Base-by-base conservation (phyloP, 1,140 invertebrate species). In the Lordiphosa mommai region DNA sequence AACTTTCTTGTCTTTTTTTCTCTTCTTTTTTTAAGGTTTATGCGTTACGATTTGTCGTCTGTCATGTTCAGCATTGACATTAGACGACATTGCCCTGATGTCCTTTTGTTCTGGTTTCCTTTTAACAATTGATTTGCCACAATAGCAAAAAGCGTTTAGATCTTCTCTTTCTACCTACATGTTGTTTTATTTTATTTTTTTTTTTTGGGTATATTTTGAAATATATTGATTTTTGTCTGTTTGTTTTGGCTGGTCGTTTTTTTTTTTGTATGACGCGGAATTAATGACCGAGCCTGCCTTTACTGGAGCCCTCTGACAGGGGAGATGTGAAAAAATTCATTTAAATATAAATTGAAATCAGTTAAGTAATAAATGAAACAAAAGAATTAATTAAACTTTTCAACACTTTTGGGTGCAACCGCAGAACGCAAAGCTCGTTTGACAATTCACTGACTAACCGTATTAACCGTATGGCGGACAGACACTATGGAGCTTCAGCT, bases 151-250 rank as follows among this genome's bases (percentile, higher is more conserved):
- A 52, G 17, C 52, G 46, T 53, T 68, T 68, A 68, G 64, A 47
- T 68, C 59, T 60, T 36, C 55, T 29, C 40, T 36, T 38, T 12
- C 27, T 27, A 27, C 23, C 23, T 27, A 7, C n/a, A n/a, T n/a
- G n/a, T n/a, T 27, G 23, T 27, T 1, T 27, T 5, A 0, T 5
- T 27, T 7, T 2, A 2, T 2, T 7, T 27, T 27, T 27, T 4
- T 27, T 27, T 4, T 27, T 27, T 27, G 4, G 23, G 23, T 5
- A 27, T 27, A 66, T 69, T 49, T 65, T 73, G 38, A 82, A 82
- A 72, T 71, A 64, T 82, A 82, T 82, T 70, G 76, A 82, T 82
- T 82, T 82, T 82, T 71, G 57, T 82, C 47, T 82, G 76, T 84
- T 82, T 82, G 71, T 80, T 82, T 84, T 82, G 76, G 77, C 58